phyloP scores from a whole-genome alignment of 1,140 invertebrate species.

The Drosophila ironensis region DNA sequence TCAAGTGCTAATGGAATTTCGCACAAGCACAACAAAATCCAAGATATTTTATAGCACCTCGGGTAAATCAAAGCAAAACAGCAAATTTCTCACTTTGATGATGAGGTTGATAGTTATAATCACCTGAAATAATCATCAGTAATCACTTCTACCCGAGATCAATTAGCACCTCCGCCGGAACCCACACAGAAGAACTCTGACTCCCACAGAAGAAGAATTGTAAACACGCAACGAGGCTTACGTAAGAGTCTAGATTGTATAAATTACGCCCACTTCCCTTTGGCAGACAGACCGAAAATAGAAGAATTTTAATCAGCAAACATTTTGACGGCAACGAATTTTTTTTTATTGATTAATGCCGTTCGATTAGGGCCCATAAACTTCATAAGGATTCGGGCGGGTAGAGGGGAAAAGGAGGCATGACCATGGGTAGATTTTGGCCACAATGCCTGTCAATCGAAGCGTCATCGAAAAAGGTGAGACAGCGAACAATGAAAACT shows the following conservation, averaged over 20 bases:
- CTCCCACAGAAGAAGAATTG: slow-evolving; percentile 44
- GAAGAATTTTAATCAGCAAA: slow-evolving; percentile 67
- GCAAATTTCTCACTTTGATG: slow-evolving; percentile 5
- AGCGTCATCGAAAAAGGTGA: slow-evolving; percentile 16
- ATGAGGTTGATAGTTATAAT: slow-evolving; percentile 30
- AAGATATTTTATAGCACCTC: neutral
- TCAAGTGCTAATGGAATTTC: neutral
- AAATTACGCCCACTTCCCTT: slow-evolving; percentile 13
- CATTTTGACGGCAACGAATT: slow-evolving; percentile 45
- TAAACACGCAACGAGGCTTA: slow-evolving; percentile 40
- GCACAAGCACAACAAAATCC: neutral
- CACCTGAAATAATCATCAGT: slow-evolving; percentile 16
- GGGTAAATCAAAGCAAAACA: neutral
- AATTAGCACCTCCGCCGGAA: slow-evolving; percentile 50
- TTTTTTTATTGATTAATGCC: slow-evolving; percentile 68
- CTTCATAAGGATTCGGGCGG: slow-evolving; percentile 29
- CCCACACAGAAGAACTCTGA: slow-evolving; percentile 21
- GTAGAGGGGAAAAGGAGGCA: neutral
- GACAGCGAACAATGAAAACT: slow-evolving; percentile 28
- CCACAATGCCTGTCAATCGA: slow-evolving; percentile 14
- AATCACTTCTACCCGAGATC: slow-evolving; percentile 26
- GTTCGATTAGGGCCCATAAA: slow-evolving; percentile 62
- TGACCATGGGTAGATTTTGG: too few relatives aligned
- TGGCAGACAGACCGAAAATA: slow-evolving; percentile 52
- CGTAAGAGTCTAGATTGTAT: slow-evolving; percentile 39